Evolutionary conservation across 2,797 vertebrate species (phyloP), one percentile per base, ranked within the genome.

Genomic region (Schizopygopsis malacanthus): DNA sequence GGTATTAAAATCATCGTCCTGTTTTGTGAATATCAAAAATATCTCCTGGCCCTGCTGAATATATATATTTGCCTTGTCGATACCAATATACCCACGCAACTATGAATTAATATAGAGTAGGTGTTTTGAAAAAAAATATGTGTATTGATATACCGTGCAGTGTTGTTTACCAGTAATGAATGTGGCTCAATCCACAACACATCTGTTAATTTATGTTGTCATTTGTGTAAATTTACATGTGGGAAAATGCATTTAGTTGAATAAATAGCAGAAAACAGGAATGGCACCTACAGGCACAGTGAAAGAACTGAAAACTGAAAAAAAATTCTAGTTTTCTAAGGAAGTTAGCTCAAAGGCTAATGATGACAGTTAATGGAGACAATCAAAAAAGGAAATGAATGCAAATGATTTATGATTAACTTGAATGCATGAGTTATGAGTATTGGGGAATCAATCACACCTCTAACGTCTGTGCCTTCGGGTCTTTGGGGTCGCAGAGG

Each of bases 401-500:
- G 25, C 37, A 72, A 59, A 72, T 71, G n/a, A 81, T 52, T 81
- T 22, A 52, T 81, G 56, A 59, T 69, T 81, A 81, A 37, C 20
- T 81, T 81, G 79, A 69, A 33, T 81, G 45, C 22, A 33, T 69
- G 79, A 81, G 65, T 45, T 78, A 37, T 61, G 54, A 43, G 39
- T 45, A 67, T 75, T 20, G 16, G 11, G 47, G 28, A 59, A 88
- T 82, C 83, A 83, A 59, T 85, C 63, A 83, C 95, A 99, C 98
- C 98, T 99, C 98, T 90, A 99, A 96, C 89, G 95, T 97, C 83
- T 99, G 97, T 85, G 97, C 95, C 89, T 95, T 98, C 69, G 98
- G 95, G 90, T 97, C 98, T 92, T 99, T 99, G 0, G 97, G 97
- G 95, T 99, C 98, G 89, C 98, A 99, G 69, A 99, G 92, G 54